phyloP scores from a whole-genome alignment of 2,797 vertebrate genomes.

The Xerus rutilus region DNA sequence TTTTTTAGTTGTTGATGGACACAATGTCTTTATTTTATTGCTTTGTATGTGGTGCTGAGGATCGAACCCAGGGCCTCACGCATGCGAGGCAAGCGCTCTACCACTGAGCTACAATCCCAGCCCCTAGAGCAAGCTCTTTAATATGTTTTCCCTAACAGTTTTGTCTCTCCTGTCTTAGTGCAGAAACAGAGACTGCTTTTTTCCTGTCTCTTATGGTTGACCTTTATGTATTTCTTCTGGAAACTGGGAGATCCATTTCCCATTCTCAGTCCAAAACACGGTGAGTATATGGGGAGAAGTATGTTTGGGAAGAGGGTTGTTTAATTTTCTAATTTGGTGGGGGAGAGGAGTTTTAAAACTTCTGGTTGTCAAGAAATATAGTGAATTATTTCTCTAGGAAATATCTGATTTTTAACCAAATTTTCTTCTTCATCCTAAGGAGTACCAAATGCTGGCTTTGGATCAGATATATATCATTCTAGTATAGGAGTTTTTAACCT shows the following conservation, averaged over 20 bases:
- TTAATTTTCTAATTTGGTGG: slow-evolving; percentile 39
- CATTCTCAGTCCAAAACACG: slow-evolving; percentile 98
- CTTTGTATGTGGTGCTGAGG: too few species aligned
- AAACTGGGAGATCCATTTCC: slow-evolving; percentile 98
- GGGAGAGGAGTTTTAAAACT: background rate
- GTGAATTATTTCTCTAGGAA: slow-evolving; percentile 54
- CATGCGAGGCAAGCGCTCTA: too few species aligned
- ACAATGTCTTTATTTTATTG: too few species aligned
- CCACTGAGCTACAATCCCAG: too few species aligned
- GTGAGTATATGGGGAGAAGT: slow-evolving; percentile 87
- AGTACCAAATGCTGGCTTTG: slow-evolving; percentile 13
- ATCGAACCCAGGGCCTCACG: too few species aligned
- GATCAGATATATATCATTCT: background rate
- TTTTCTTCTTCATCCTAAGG: slow-evolving; percentile 17
- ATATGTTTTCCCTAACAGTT: background rate
- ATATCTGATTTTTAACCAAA: slow-evolving; percentile 27
- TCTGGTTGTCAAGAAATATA: background rate
- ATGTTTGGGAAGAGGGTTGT: background rate
- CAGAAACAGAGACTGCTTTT: slow-evolving; percentile 96
- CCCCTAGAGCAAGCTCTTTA: background rate
- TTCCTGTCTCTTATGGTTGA: slow-evolving; percentile 97
- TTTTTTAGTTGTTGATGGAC: too few species aligned
- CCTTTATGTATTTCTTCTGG: slow-evolving; percentile 99
- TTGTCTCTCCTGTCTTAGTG: slow-evolving; percentile 88
- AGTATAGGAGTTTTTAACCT: slow-evolving; percentile 13